phyloP scores from a whole-genome alignment of 2,113 vertebrate species.

The Dascyllus trimaculatus region DNA sequence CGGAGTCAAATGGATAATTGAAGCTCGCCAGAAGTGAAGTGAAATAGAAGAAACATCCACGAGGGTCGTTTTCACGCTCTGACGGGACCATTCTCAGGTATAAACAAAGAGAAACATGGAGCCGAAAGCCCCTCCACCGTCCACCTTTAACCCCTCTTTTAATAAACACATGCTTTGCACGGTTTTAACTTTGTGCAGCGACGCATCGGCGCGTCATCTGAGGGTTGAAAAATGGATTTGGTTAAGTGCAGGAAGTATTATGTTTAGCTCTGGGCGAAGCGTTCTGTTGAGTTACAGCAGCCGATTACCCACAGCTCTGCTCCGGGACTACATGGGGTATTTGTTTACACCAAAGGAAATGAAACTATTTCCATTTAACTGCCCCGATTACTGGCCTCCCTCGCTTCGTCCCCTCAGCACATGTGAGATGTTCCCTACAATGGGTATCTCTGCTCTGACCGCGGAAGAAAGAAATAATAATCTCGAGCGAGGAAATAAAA shows the following conservation, averaged over 20 bases:
- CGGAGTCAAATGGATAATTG: slow-evolving; percentile 33
- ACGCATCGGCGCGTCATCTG: slow-evolving; percentile 56
- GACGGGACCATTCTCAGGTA: slow-evolving; percentile 19
- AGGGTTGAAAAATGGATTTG: slow-evolving; percentile 80
- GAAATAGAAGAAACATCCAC: slow-evolving; percentile 6
- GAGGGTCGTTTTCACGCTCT: slow-evolving; percentile 14
- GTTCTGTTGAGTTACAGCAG: slow-evolving; percentile 80
- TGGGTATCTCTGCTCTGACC: slow-evolving; percentile 58
- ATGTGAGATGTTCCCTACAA: slow-evolving; percentile 64
- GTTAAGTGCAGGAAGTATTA: slow-evolving; percentile 84
- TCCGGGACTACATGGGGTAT: slow-evolving; percentile 75
- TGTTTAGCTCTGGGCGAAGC: slow-evolving; percentile 79
- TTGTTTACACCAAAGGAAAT: slow-evolving; percentile 84
- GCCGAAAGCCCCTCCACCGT: not conserved
- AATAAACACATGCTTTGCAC: slow-evolving; percentile 35
- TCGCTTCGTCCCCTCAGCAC: slow-evolving; percentile 59
- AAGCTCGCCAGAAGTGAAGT: slow-evolving; percentile 8
- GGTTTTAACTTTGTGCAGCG: slow-evolving; percentile 50
- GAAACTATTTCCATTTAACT: slow-evolving; percentile 79
- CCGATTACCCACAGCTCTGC: slow-evolving; percentile 77
- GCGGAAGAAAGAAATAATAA: slow-evolving; percentile 21
- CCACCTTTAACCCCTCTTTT: not conserved
- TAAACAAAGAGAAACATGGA: not conserved
- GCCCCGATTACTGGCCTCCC: slow-evolving; percentile 71
- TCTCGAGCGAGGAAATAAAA: slow-evolving; percentile 57